phyloP scores from a whole-genome alignment of 2,113 vertebrate genomes.

The Hydrochoerus hydrochaeris region DNA sequence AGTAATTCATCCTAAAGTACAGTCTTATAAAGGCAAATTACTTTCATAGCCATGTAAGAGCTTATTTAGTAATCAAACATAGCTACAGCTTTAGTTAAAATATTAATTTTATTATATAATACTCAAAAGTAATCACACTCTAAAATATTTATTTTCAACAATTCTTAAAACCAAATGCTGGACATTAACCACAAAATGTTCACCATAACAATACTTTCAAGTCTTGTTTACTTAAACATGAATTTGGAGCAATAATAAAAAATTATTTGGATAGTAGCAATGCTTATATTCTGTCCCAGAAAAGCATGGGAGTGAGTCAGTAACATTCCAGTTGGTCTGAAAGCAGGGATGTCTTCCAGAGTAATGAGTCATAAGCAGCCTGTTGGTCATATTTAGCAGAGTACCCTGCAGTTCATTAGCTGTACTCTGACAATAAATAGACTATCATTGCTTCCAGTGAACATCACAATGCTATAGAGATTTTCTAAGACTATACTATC shows the following conservation, averaged over 20 bases:
- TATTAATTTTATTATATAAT: conserved; percentile 57
- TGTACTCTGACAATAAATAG: conserved; percentile 76
- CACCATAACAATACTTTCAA: conserved; percentile 70
- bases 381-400: conserved; percentile 76
- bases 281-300: conserved; percentile 57
- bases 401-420: conserved; percentile 79
- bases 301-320: conserved; percentile 64
- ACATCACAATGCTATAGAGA: conserved; percentile 57
- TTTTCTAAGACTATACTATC: conserved; percentile 39
- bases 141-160: conserved; percentile 59
- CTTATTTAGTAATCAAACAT: conserved; percentile 72
- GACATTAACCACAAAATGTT: conserved; percentile 66
- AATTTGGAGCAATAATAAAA: conserved; percentile 64
- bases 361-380: conserved; percentile 79
- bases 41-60: conserved; percentile 69
- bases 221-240: conserved; percentile 60
- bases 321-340: conserved; percentile 63
- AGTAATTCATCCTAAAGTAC: conserved; percentile 63
- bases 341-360: conserved; percentile 75
- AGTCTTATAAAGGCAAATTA: conserved; percentile 70
- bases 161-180: conserved; percentile 62
- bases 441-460: conserved; percentile 10
- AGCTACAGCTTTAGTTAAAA: conserved; percentile 46
- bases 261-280: conserved; percentile 28
- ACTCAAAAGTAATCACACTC: conserved; percentile 51